Base-by-base conservation (phyloP, 1,140 invertebrate species). In the Notospermus geniculatus region DNA sequence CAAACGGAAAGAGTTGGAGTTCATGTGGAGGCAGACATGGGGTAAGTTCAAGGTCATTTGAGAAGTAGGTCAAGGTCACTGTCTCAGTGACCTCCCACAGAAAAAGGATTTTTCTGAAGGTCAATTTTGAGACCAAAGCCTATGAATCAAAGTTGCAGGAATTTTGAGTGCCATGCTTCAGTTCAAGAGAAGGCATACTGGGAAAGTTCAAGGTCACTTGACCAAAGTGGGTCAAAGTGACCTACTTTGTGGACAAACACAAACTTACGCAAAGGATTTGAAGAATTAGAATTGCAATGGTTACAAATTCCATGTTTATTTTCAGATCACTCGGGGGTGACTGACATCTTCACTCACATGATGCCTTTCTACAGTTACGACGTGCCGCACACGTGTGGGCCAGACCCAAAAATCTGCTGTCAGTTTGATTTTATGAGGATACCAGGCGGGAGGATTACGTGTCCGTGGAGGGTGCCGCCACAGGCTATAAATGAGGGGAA, bases 351-450 rank as follows among this genome's bases (percentile, higher is more conserved):
- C 56, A 96, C 95, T 13, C 96, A 99, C 71, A 88, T 98, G 86
- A 97, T 98, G 93, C 97, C 97, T 17, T 99, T 99, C 80, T 98
- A 98, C 80, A 94, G 92, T 41, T 99, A 99, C 74, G 96, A 98
- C 77, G 86, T 98, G 11, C 96, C 96, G 2, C 95, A 98, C 73
- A 95, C 96, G 0, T 99, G 97, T 83, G 97, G 97, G 0, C 97
- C 97, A 0, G 93, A 98, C 84, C 95, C 94, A 0, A 94, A 93
- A 82, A 81, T 95, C 28, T 99, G 97, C 78, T 97, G 96, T 76
- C 94, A 98, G 80, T 99, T 98, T 84, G 97, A 99, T 83, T 99
- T 99, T 75, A 91, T 91, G 72, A 84, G 95, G 45, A 82, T 97
- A 54, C 89, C 90, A 2, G 88, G 87, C n/a, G 90, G 89, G 67